A percentile compares a stretch with the other conserved stretches of the same genome.
Evolutionary conservation across 2,888 invertebrate genomes (phyloP).

Genomic region (Diplazon laetatorius): DNA sequence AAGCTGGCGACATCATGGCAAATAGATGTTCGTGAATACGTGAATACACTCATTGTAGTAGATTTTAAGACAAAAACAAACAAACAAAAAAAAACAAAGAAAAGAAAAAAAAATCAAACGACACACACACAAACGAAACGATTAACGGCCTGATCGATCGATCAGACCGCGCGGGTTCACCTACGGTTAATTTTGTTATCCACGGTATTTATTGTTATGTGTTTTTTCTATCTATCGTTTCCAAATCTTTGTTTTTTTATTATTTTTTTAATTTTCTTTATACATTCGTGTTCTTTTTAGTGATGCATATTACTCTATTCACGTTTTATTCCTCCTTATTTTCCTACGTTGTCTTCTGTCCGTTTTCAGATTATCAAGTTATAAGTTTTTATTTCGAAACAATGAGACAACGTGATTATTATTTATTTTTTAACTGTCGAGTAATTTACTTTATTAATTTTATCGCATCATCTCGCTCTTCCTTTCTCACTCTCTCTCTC

Average conservation of each 20-base stretch:
- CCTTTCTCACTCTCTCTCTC: conserved; percentile 46
- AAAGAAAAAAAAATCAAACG: background rate
- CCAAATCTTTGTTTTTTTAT: conserved; percentile 4
- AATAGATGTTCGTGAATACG: conserved; percentile 98
- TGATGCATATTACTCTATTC: too few relatives aligned
- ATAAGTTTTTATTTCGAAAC: conserved; percentile 13
- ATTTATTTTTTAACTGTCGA: conserved; percentile 1
- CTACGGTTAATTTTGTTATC: too few relatives aligned
- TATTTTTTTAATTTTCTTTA: conserved; percentile 34
- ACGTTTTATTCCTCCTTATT: too few relatives aligned
- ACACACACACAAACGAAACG: too few relatives aligned
- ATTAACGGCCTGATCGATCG: too few relatives aligned
- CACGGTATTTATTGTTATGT: too few relatives aligned
- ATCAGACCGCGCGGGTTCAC: too few relatives aligned
- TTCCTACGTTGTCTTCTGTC: background rate
- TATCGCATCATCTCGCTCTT: conserved; percentile 16
- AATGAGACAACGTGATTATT: background rate
- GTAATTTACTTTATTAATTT: conserved; percentile 9
- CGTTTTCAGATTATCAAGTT: conserved; percentile 23
- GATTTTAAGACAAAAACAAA: conserved; percentile 74
- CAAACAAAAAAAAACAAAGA: conserved; percentile 65
- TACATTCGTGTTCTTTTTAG: background rate
- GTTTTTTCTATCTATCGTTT: conserved; percentile 3
- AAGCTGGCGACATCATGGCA: conserved; percentile 99
- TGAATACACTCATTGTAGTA: conserved; percentile 83